Base-by-base conservation (phyloP, 2,888 invertebrate species). In the Globia sparganii region DNA sequence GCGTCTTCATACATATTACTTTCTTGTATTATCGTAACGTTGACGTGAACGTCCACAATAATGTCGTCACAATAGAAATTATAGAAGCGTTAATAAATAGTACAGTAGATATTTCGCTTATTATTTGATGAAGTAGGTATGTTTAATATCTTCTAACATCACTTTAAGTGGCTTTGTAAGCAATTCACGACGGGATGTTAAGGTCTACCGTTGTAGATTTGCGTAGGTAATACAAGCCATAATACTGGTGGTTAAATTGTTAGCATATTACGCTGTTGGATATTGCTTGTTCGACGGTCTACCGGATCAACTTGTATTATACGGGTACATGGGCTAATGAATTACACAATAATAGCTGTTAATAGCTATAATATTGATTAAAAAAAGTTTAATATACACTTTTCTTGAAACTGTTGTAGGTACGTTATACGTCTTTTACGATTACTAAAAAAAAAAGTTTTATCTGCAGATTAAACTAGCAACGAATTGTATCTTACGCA, bases 261-360 rank as follows among this genome's bases (percentile, higher is more conserved):
- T 43, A 56, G 21, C n/a, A 28, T 40, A 15, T 15, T 25, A 46
- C 25, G 25, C 37, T 15, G 37, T 25, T 15, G 73, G 56, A 70
- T 34, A 43, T 58, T 69, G 70, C 56, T 21, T 69, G 70, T 69
- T 43, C 18, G 21, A 58, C n/a, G 56, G n/a, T 40, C 69, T 28
- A 43, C 56, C 56, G 13, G n/a, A 71, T 43, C 58, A 43, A 31
- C 43, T 69, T 40, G 40, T 18, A 31, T 1, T 1, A n/a, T 34
- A 11, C 18, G 25, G n/a, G 34, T 15, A 28, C 5, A 66, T 13
- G 31, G 31, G 31, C n/a, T 68, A 68, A 73, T n/a, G n/a, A 68
- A 58, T 58, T 31, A 73, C 21, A 56, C 58, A 43, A 58, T 56
- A 43, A n/a, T 56, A 40, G 67, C 21, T 40, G 31, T 56, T 53